These are phyloP conservation scores for Zonotrichia albicollis DNA, from an alignment of 2,797 vertebrate species.

Conservation along the genomic window DNA sequence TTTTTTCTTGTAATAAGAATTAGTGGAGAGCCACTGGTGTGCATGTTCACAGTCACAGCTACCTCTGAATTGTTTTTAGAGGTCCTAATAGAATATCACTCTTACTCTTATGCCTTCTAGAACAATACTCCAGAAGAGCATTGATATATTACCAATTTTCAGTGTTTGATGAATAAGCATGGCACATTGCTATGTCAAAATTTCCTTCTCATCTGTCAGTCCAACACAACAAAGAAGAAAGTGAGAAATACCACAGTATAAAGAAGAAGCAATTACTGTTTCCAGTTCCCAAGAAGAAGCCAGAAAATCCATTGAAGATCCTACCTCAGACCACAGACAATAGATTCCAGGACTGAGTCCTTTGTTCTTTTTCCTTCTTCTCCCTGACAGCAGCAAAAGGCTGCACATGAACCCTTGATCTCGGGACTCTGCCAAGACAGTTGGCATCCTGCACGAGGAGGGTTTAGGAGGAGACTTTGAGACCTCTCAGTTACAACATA, in stretches of 20 bases:
- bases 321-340: not conserved
- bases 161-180: not conserved
- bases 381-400: not conserved
- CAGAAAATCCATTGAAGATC: not conserved
- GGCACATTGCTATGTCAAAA: not conserved
- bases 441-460: not conserved
- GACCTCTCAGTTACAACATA: not conserved
- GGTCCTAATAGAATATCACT: not conserved
- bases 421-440: not conserved
- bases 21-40: not conserved
- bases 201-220: not conserved
- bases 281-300: not conserved
- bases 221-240: not conserved
- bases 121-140: not conserved
- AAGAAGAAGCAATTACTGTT: not conserved
- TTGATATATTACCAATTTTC: not conserved
- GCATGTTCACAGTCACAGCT: not conserved
- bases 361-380: not conserved
- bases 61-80: not conserved
- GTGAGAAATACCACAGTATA: fast-evolving
- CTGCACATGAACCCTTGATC: not conserved
- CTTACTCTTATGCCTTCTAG: not conserved
- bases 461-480: not conserved
- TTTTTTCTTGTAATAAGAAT: not conserved
- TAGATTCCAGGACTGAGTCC: not conserved